These are phyloP conservation scores for Syngnathus floridae DNA, from an alignment of 2,113 vertebrate genomes.

Conservation along the genomic window DNA sequence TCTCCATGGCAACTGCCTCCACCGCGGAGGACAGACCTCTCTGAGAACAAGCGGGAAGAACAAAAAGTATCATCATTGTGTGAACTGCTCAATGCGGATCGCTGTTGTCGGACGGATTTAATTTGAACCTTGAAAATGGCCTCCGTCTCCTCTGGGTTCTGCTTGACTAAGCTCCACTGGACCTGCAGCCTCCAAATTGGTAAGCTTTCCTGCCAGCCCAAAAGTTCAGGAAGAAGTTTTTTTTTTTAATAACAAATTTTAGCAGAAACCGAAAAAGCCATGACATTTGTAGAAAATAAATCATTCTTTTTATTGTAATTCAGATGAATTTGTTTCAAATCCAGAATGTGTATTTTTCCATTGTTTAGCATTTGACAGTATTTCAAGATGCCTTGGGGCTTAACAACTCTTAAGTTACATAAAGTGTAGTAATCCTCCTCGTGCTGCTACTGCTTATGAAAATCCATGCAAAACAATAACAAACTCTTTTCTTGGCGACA, in stretches of 20 bases:
- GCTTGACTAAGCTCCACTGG: conserved; percentile 77
- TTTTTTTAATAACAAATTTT: no score
- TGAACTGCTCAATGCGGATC: neutral
- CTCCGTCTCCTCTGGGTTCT: conserved; percentile 75
- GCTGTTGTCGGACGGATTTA: conserved; percentile 4
- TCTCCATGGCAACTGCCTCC: conserved; percentile 67
- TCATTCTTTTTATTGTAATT: neutral
- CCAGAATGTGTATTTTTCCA: no score
- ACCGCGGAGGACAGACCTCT: conserved; percentile 71
- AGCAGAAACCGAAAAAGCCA: no score
- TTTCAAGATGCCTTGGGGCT: neutral
- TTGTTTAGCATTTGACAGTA: neutral
- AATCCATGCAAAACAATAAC: conserved; percentile 18
- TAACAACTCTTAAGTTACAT: neutral
- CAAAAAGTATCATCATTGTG: conserved; percentile 18
- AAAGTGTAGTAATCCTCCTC: conserved; percentile 44
- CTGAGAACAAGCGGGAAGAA: conserved; percentile 61
- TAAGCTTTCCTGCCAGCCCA: conserved; percentile 72
- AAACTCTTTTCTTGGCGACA: conserved; percentile 15
- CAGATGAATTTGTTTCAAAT: no score
- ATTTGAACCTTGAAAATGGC: conserved; percentile 79
- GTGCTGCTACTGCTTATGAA: conserved; percentile 38
- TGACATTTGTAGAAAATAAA: neutral
- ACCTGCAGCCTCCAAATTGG: conserved; percentile 81
- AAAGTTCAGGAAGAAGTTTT: neutral